These are phyloP conservation scores for Epinephelus lanceolatus DNA, from an alignment of 2,113 vertebrate genomes.

Conservation along the genomic window DNA sequence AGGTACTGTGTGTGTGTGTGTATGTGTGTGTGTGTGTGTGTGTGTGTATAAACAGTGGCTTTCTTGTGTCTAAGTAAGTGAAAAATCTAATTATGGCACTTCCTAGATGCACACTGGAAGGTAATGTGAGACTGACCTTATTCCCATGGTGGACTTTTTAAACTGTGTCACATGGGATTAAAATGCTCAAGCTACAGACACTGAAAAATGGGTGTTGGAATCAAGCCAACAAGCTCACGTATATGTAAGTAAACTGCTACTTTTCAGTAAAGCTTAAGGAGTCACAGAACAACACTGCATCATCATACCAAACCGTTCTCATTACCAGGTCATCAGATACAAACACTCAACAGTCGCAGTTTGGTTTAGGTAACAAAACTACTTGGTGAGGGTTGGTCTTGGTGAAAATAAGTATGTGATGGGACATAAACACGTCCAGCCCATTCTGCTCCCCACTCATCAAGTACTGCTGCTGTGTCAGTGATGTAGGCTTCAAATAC, in stretches of 20 bases:
- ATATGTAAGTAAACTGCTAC: neutral
- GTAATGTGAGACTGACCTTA: neutral
- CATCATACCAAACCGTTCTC: too few species aligned
- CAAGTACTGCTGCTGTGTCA: too few species aligned
- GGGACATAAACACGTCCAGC: too few species aligned
- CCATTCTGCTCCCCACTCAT: too few species aligned
- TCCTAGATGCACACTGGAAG: neutral
- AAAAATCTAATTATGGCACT: neutral
- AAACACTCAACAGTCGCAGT: too few species aligned
- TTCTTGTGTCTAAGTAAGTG: slow-evolving; percentile 9
- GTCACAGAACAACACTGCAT: neutral
- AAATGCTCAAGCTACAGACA: neutral
- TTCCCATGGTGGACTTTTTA: slow-evolving; percentile 5
- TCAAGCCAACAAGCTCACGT: neutral
- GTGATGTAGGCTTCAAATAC: too few species aligned
- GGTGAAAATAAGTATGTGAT: too few species aligned
- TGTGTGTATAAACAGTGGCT: neutral
- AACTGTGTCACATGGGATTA: neutral
- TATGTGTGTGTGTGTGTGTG: neutral
- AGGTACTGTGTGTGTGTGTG: neutral
- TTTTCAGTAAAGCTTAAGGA: neutral
- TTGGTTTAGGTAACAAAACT: too few species aligned
- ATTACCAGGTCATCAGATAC: too few species aligned
- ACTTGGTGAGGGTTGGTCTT: too few species aligned
- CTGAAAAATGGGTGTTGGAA: neutral